Conservation (phyloP, 2,113 vertebrate genomes). For the Callopanchax toddi region DNA sequence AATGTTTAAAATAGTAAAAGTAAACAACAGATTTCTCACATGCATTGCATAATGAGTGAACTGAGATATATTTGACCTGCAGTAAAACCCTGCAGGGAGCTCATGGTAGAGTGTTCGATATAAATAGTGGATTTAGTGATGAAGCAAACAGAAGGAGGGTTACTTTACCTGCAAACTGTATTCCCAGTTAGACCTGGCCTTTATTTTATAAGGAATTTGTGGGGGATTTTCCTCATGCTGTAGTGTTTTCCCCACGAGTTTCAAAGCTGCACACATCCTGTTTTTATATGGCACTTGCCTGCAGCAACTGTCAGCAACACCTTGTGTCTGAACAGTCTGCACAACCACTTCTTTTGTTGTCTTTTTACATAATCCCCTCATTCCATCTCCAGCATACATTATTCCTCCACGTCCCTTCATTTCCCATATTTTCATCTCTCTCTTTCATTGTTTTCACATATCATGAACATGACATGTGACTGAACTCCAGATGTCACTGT, state of each 20-base stretch:
- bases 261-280: conserved; percentile 14
- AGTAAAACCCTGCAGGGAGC: neutral
- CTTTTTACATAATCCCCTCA: conserved; percentile 20
- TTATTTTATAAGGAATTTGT: conserved; percentile 20
- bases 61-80: too few relatives aligned
- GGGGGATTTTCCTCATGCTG: conserved; percentile 18
- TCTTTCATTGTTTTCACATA: conserved; percentile 17
- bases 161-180: conserved; percentile 12
- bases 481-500: conserved; percentile 57
- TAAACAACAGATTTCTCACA: too few relatives aligned
- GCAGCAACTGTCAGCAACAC: conserved; percentile 33
- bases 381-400: neutral
- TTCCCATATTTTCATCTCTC: neutral
- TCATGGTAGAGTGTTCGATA: neutral
- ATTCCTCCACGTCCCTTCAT: neutral
- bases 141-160: conserved; percentile 3
- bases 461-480: conserved; percentile 51
- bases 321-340: conserved; percentile 18
- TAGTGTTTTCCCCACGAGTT: conserved; percentile 23
- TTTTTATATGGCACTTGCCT: conserved; percentile 38
- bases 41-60: too few relatives aligned
- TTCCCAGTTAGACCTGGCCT: conserved; percentile 1
- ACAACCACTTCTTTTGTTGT: conserved; percentile 13
- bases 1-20: too few relatives aligned
- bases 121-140: conserved; percentile 7